Evolutionary conservation across 2,113 vertebrate species (phyloP), one percentile per base, ranked within the genome.

Genomic region (Coreoperca whiteheadi): DNA sequence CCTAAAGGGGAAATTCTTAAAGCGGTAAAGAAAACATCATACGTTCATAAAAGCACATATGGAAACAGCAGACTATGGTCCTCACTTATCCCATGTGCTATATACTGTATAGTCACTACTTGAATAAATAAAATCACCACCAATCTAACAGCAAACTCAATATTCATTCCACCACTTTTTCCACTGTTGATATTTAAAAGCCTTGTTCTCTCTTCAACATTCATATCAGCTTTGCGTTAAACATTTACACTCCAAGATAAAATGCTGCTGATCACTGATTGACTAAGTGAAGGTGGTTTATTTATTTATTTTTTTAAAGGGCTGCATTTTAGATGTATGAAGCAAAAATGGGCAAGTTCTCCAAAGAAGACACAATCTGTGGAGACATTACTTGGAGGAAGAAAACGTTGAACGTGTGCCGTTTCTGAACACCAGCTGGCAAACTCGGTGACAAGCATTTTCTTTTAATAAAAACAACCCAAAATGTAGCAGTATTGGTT

Each of bases 1-100:
- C 63, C 85, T 82, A 51, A 21, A 66, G 85, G 11, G 67, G 68
- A 41, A 61, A 61, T 21, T 70, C 8, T 21, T 65, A 8, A 70
- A 78, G 61, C 54, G 56, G 72, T 57, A 81, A 70, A 81, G 23
- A 79, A 84, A 79, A 81, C 54, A 80, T 68, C 64, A 81, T 79
- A 39, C 10, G 3, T 82, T 77, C 48, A 85, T 72, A 66, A 65
- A 48, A 41, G 23, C 53, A 59, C 61, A 85, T 34, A 63, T 64
- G 76, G 68, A 72, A 69, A 54, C 39, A 48, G 11, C 21, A 48
- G 30, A 77, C 21, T 2, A 34, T 10, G 56, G 10, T 63, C 61
- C 15, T 57, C 25, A 32, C 9, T 78, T 32, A 66, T 30, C 39
- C 18, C 0, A 0, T 18, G 43, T 34, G 37, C 6, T 68, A 0